Evolutionary conservation across 2,113 vertebrate genomes (phyloP).

Genomic region (Psammodynastes pulverulentus): DNA sequence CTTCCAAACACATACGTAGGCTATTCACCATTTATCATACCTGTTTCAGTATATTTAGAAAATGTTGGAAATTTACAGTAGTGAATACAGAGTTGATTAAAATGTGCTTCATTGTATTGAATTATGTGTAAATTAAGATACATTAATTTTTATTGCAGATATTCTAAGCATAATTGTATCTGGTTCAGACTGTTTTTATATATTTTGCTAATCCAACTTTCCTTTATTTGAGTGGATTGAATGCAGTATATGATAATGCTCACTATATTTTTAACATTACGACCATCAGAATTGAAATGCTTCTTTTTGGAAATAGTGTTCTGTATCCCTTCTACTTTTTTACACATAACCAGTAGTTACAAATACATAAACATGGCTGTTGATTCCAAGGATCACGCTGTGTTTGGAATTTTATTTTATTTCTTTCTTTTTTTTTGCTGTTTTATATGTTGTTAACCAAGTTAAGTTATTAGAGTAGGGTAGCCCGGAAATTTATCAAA

Average conservation of each 20-base stretch:
- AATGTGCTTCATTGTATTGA: slow-evolving; percentile 32
- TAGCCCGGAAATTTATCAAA: background rate
- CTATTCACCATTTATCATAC: slow-evolving; percentile 85
- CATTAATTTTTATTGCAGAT: background rate
- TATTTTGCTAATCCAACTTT: background rate
- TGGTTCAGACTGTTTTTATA: background rate
- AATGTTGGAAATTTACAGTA: slow-evolving; percentile 75
- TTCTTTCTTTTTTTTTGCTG: background rate
- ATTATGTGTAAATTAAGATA: background rate
- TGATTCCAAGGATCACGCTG: background rate
- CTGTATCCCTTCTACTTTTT: background rate
- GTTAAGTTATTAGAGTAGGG: background rate
- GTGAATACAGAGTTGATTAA: slow-evolving; percentile 45
- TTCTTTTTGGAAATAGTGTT: slow-evolving; percentile 26
- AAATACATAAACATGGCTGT: background rate
- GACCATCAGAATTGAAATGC: slow-evolving; percentile 1
- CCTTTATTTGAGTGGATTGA: background rate
- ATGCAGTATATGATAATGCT: background rate
- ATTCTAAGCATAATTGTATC: background rate
- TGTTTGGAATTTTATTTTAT: background rate
- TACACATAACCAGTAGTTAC: background rate
- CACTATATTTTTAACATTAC: background rate
- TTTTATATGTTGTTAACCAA: background rate
- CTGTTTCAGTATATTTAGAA: slow-evolving; percentile 90
- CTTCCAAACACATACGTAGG: background rate